A percentile compares a stretch with the other conserved stretches of the same genome.
These are phyloP conservation scores for Trichomycterus rosablanca DNA, from an alignment of 2,113 vertebrate genomes.

Conservation along the genomic window DNA sequence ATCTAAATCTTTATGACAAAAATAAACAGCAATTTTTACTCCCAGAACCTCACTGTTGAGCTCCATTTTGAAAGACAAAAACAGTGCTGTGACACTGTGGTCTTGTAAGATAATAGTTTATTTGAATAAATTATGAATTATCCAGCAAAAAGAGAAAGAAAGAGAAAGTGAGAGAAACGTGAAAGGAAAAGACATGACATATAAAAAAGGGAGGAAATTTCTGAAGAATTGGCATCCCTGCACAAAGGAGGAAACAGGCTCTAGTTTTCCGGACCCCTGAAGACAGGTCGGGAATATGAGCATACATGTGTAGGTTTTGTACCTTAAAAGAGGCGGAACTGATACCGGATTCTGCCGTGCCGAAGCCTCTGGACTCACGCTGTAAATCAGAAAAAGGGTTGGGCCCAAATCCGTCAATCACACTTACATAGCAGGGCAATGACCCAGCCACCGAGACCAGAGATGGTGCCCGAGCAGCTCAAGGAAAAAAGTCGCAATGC, in stretches of 20 bases:
- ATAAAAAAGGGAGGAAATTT: background rate
- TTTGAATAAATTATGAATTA: background rate
- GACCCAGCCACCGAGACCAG: conserved; percentile 23
- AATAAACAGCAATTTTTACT: no score
- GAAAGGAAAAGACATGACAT: background rate
- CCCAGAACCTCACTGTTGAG: no score
- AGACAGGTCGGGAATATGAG: conserved; percentile 17
- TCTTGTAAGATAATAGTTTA: background rate
- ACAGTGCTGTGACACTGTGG: background rate
- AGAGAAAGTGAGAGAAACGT: background rate
- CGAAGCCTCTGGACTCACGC: conserved; percentile 74
- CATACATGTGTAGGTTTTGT: conserved; percentile 54
- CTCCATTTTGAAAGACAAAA: no score
- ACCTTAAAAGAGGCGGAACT: conserved; percentile 80
- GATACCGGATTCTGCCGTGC: conserved; percentile 79
- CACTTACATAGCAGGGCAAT: conserved; percentile 30
- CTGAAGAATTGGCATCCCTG: background rate
- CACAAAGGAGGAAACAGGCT: conserved; percentile 13
- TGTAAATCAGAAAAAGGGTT: conserved; percentile 65
- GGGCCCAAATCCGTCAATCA: conserved; percentile 43
- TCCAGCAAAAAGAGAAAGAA: background rate
- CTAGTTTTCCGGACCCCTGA: conserved; percentile 14
- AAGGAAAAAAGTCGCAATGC: conserved; percentile 14
- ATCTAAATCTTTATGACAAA: no score
- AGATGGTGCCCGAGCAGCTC: conserved; percentile 25